Evolutionary conservation across 2,888 invertebrate genomes (phyloP), one percentile per base, ranked within the genome.

Genomic region (Agapetus fuscipes): DNA sequence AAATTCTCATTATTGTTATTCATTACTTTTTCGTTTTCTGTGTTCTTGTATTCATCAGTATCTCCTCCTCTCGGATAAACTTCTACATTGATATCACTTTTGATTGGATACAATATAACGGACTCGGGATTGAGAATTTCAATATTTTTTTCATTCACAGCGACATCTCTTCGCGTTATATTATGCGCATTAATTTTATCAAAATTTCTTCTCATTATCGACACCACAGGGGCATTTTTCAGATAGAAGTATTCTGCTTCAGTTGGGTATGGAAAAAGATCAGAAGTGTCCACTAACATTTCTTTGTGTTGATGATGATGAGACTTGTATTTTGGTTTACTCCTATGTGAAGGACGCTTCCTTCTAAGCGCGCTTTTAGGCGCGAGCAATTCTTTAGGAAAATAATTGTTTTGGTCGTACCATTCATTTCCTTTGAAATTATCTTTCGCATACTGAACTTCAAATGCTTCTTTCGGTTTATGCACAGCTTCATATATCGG

Each of bases 101-200:
- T 26, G 2, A 17, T 39, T 9, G 45, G 45, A 36, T 43, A 43
- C 12, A 43, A 25, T 5, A 48, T 33, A 2, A 48, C 29, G 11
- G 48, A 38, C 32, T 41, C 43, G 7, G 48, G 48, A 30, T 48
- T 48, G 7, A 46, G 14, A 48, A 65, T 60, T 55, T 66, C 52
- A 1, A 68, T 56, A 51, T 66, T 67, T 33, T 60, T 61, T 52
- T 62, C 53, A 15, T 57, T 58, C 30, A 49, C 10, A 30, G 49
- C 46, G 3, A 46, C 34, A 31, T 53, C 48, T 31, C 57, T 38
- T 17, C 37, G 28, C 10, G 34, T 33, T 15, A 44, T 30, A 16
- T 13, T 45, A 16, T 45, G 44, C 13, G 34, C 34, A 13, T 12
- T 13, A 15, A 32, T 17, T 9, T 15, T 20, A 10, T 14, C 16